A percentile compares a stretch with the other conserved stretches of the same genome.
phyloP scores from a whole-genome alignment of 64 coral and sea anemone species.

The Trachythela sp. region DNA sequence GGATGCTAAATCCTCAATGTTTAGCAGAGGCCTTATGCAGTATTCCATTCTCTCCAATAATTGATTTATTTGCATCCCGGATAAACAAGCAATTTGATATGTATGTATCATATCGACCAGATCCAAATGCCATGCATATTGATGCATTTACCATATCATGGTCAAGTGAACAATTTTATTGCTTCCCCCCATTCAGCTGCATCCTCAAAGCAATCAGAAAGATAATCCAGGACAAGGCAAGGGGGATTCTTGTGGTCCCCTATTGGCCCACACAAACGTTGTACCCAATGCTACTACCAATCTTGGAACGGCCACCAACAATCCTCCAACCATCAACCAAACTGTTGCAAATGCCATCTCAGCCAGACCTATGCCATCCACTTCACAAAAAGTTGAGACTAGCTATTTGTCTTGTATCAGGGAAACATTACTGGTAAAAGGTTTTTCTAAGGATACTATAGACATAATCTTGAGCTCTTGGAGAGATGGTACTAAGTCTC shows the following conservation, averaged over 20 bases:
- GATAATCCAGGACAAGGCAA: slow-evolving; percentile 32
- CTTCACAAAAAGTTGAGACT: slow-evolving; percentile 35
- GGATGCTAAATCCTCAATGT: slow-evolving; percentile 1
- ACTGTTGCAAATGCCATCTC: neutral
- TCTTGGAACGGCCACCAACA: neutral
- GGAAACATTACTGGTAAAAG: neutral
- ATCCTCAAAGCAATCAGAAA: neutral
- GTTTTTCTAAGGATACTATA: neutral
- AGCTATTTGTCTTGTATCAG: slow-evolving; percentile 8
- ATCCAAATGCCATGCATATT: slow-evolving; percentile 20
- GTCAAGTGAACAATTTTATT: neutral
- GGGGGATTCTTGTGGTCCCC: slow-evolving; percentile 37
- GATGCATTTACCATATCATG: slow-evolving; percentile 32
- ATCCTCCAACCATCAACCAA: neutral
- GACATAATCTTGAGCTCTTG: slow-evolving; percentile 1
- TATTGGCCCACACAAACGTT: slow-evolving; percentile 39
- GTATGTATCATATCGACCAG: slow-evolving; percentile 29
- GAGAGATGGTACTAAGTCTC: neutral
- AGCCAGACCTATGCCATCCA: slow-evolving; percentile 14
- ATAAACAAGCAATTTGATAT: slow-evolving; percentile 33
- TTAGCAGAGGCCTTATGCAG: neutral
- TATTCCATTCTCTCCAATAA: neutral
- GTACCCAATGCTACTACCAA: slow-evolving; percentile 27
- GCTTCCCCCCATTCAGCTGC: slow-evolving; percentile 18
- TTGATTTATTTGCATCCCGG: slow-evolving; percentile 23